Evolutionary conservation across 1,140 invertebrate species (phyloP).

Genomic region (Musca vetustissima): DNA sequence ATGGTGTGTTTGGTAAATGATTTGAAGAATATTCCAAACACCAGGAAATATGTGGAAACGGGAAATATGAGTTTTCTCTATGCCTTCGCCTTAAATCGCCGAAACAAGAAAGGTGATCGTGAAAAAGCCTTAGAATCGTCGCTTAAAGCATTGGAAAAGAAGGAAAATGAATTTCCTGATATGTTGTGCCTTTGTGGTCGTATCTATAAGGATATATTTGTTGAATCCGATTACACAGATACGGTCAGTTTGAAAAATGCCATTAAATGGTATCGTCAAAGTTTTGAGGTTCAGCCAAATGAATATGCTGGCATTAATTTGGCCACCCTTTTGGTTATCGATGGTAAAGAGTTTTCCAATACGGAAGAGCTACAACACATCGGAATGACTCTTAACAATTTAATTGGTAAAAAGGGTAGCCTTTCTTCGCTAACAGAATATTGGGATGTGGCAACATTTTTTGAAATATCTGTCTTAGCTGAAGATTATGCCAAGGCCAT

Average conservation of each 20-base stretch:
- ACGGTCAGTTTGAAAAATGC: conserved; percentile 86
- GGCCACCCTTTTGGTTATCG: conserved; percentile 96
- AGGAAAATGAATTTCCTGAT: conserved; percentile 93
- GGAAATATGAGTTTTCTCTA: conserved; percentile 90
- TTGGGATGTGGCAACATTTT: conserved; percentile 99
- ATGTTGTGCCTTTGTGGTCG: conserved; percentile 98
- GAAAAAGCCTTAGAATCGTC: conserved; percentile 93
- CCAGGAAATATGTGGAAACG: conserved; percentile 85
- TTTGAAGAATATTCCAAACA: conserved; percentile 88
- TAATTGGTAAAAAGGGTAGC: conserved; percentile 97
- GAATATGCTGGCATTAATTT: conserved; percentile 99
- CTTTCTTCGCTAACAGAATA: conserved; percentile 92
- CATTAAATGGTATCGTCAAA: conserved; percentile 97
- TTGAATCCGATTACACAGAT: conserved; percentile 91
- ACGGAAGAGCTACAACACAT: conserved; percentile 81
- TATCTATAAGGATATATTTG: conserved; percentile 99
- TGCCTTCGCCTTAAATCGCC: conserved; percentile 94
- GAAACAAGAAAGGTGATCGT: conserved; percentile 92
- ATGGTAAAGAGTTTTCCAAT: conserved; percentile 92
- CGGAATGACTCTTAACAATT: conserved; percentile 94
- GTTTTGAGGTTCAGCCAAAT: conserved; percentile 96
- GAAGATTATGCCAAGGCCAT: conserved; percentile 97
- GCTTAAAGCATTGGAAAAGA: conserved; percentile 84
- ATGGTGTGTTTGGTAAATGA: conserved; percentile 98
- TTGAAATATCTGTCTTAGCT: conserved; percentile 97